These are phyloP conservation scores for Lethenteron camtschaticum DNA, from an alignment of 2,113 vertebrate genomes.

Conservation along the genomic window DNA sequence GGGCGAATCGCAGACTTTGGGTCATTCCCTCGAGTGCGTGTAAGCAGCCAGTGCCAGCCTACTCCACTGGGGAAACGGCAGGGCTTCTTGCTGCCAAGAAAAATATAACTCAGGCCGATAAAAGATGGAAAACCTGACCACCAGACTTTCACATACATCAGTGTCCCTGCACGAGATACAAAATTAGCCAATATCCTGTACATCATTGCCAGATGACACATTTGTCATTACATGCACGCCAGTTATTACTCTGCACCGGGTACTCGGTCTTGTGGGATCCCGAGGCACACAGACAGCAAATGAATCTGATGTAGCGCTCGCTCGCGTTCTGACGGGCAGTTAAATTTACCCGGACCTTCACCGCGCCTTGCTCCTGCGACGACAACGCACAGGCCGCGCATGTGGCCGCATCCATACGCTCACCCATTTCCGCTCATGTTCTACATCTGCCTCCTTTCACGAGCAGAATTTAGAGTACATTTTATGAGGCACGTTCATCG, in stretches of 20 bases:
- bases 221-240: conserved; percentile 5
- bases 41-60: background rate
- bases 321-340: too few species aligned
- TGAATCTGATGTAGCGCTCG: too few species aligned
- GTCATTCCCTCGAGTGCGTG: background rate
- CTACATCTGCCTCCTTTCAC: too few species aligned
- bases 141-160: conserved; percentile 1
- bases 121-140: conserved; percentile 3
- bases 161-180: conserved; percentile 1
- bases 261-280: background rate
- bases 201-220: conserved; percentile 5
- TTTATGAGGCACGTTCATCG: too few species aligned
- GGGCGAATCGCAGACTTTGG: background rate
- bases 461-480: too few species aligned
- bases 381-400: too few species aligned
- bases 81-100: conserved; percentile 1
- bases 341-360: too few species aligned
- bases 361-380: too few species aligned
- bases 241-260: conserved; percentile 2
- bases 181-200: conserved; percentile 6
- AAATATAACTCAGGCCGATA: conserved; percentile 4
- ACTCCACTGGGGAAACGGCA: background rate
- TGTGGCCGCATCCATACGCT: too few species aligned
- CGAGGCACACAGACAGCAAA: too few species aligned
- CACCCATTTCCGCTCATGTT: too few species aligned